Conservation (phyloP, 1,140 invertebrate species). For the Sipha flava region DNA sequence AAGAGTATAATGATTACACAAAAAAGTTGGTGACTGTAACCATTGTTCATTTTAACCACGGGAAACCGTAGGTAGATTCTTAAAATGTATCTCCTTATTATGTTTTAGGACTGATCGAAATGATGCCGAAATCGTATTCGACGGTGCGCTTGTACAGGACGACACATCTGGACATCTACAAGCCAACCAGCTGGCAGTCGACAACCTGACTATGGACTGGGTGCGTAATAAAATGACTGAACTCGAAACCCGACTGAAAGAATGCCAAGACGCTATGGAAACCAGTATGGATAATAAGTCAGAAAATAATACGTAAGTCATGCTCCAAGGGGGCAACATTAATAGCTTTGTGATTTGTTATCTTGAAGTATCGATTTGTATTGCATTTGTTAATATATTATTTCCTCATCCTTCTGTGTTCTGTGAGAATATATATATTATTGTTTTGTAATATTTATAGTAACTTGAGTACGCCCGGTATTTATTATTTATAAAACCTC, state of each 20-base stretch:
- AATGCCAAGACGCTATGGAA: slow-evolving; percentile 47
- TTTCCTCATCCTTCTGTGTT: no score
- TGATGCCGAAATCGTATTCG: slow-evolving; percentile 68
- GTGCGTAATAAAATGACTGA: slow-evolving; percentile 66
- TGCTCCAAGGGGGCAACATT: neutral
- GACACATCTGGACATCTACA: slow-evolving; percentile 71
- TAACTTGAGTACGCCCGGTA: no score
- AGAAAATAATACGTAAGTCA: slow-evolving; percentile 17
- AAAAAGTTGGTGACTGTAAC: slow-evolving; percentile 23
- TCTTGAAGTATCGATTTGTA: no score
- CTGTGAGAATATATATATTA: no score
- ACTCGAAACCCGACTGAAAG: slow-evolving; percentile 60
- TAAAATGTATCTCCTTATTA: no score
- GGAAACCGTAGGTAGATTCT: no score
- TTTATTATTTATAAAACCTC: no score
- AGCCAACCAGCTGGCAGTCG: slow-evolving; percentile 74
- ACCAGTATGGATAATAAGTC: neutral
- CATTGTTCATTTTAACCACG: slow-evolving; percentile 52
- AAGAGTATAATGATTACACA: slow-evolving; percentile 33
- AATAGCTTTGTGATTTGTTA: no score
- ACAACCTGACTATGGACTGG: slow-evolving; percentile 84
- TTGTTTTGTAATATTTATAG: no score
- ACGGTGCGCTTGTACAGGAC: slow-evolving; percentile 66
- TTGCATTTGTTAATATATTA: no score
- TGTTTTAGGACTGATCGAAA: slow-evolving; percentile 44